Conservation (phyloP, 2,113 vertebrate genomes). For the Ictalurus furcatus region DNA sequence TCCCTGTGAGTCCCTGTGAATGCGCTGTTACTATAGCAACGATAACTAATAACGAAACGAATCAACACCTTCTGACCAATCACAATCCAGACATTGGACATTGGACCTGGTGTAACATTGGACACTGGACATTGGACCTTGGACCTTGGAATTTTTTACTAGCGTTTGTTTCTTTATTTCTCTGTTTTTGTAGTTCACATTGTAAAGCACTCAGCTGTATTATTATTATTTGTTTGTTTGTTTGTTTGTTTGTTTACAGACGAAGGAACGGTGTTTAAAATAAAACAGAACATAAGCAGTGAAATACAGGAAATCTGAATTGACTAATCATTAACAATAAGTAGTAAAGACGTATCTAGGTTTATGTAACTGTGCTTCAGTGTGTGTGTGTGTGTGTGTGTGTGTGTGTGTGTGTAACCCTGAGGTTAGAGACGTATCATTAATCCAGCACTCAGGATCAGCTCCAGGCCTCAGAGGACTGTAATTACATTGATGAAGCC, state of each 20-base stretch:
- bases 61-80: not conserved
- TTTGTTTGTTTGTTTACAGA: not conserved
- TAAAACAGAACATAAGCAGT: not conserved
- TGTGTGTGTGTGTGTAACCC: not conserved
- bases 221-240: no score
- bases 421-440: conserved; percentile 14
- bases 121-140: not conserved
- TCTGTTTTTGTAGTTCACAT: no score
- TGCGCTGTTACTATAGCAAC: not conserved
- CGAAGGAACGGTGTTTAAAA: no score
- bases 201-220: no score
- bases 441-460: conserved; percentile 36
- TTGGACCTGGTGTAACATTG: not conserved
- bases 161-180: no score
- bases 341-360: not conserved
- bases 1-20: no score
- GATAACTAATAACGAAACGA: not conserved
- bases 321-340: not conserved
- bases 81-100: not conserved
- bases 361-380: not conserved
- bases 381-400: conserved; percentile 19
- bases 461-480: not conserved
- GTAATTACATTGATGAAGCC: conserved; percentile 44
- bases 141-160: not conserved
- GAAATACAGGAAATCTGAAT: not conserved